Evolutionary conservation across 1,140 invertebrate species (phyloP).

Genomic region (Dendrolimus punctatus): DNA sequence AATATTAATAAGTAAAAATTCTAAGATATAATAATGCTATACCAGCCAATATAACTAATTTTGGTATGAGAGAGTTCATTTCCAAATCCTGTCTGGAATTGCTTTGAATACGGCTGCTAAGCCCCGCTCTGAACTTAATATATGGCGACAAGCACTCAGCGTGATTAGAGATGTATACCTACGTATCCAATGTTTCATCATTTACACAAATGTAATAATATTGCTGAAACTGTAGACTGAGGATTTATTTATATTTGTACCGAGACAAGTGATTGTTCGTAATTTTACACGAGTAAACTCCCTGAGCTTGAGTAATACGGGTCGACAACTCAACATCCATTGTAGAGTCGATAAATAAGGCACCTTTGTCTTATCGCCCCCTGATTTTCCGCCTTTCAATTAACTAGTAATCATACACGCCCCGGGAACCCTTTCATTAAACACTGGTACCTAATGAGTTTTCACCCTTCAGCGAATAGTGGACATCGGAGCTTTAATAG

Average conservation of each 20-base stretch:
- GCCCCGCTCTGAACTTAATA: constrained; percentile 40
- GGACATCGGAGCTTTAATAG: constrained; percentile 55
- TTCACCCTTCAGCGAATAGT: constrained; percentile 62
- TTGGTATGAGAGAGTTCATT: constrained; percentile 12
- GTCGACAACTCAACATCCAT: background rate
- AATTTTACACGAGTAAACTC: background rate
- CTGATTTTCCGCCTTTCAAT: constrained; percentile 67
- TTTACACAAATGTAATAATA: background rate
- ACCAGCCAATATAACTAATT: constrained; percentile 8
- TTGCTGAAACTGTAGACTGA: too few relatives aligned
- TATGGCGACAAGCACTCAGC: constrained; percentile 60
- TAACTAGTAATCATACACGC: constrained; percentile 69
- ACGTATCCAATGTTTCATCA: background rate
- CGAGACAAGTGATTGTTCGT: background rate
- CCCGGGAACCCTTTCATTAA: constrained; percentile 63
- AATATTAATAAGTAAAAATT: too few relatives aligned
- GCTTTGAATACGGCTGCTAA: constrained; percentile 22
- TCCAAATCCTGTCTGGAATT: constrained; percentile 16
- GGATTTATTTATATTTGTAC: too few relatives aligned
- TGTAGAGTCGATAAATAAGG: constrained; percentile 13
- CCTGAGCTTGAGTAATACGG: constrained; percentile 1
- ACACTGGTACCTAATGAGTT: constrained; percentile 61
- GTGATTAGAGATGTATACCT: constrained; percentile 33
- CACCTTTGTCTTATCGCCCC: constrained; percentile 52
- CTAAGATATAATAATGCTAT: too few relatives aligned